Base-by-base conservation (phyloP, 1,140 invertebrate genomes). In the Whitmania pigra region DNA sequence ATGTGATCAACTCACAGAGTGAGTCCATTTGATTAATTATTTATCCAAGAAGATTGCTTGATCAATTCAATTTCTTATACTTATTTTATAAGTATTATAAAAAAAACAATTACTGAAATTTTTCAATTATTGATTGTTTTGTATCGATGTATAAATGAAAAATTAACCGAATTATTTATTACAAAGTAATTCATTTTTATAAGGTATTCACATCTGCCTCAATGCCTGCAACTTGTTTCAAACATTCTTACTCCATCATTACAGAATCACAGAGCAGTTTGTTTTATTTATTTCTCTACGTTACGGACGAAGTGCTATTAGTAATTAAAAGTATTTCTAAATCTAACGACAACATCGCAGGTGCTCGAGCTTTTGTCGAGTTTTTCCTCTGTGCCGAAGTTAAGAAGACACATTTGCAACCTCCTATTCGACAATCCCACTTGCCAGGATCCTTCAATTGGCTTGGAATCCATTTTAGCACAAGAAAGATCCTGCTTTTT, bases 1-100 rank as follows among this genome's bases (percentile, higher is more conserved):
- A 31, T 25, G 29, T 22, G 29, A 63, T 25, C 57, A 63, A 63
- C 57, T 63, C 18, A 63, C 29, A 25, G 57, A 63, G 57, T 63
- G 9, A 63, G 22, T 63, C 29, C 18, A 11, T 6, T 20, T 18
- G 9, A 20, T 63, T 3, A 63, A 25, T 63, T 63, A 22, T 22
- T 63, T 63, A 20, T 22, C 29, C 22, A 20, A 7, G 22, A 31
- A 15, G 57, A 25, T 57, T 20, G 29, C 29, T 22, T 63, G 29
- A 13, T 63, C 22, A 25, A 63, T 6, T 3, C 11, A 36, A 36
- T 36, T 36, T 36, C 31, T 36, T 36, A n/a, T 36, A 3, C 6
- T 36, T 36, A 36, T 36, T 36, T 36, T 36, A 36, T 36, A 36
- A 36, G 31, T 3, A 36, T 36, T 36, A 36, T 36, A 36, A 36